Percentiles rank a stretch among this genome's conserved stretches.
Evolutionary conservation across 2,888 invertebrate genomes (phyloP).

Genomic region (Apamea sordens): DNA sequence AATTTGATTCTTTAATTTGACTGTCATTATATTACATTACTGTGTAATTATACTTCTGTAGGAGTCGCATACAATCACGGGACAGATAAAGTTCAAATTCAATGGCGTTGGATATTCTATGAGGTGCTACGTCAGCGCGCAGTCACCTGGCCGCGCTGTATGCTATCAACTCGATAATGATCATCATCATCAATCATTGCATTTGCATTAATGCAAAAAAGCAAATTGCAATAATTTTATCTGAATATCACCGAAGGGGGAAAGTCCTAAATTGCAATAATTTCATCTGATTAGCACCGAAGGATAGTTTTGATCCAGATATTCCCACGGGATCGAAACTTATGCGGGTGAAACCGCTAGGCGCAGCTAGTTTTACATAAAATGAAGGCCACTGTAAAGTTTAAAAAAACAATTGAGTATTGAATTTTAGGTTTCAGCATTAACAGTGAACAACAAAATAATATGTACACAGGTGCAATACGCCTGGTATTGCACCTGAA

Average conservation of each 20-base stretch:
- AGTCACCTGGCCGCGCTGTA: slow-evolving; percentile 64
- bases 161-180: slow-evolving; percentile 91
- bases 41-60: not conserved
- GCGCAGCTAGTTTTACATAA: not conserved
- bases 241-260: too few species aligned
- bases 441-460: too few species aligned
- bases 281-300: not conserved
- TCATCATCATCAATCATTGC: not conserved
- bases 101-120: slow-evolving; percentile 47
- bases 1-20: not conserved
- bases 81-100: slow-evolving; percentile 52
- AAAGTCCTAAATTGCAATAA: not conserved
- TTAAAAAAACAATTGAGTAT: not conserved
- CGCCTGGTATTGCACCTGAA: not conserved
- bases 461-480: too few species aligned
- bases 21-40: too few species aligned
- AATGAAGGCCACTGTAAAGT: not conserved
- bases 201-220: too few species aligned
- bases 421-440: not conserved
- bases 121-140: slow-evolving; percentile 88
- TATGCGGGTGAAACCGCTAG: too few species aligned
- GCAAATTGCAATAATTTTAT: too few species aligned
- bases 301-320: too few species aligned
- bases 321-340: too few species aligned
- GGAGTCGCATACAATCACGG: slow-evolving; percentile 28